Evolutionary conservation across 2,113 vertebrate species (phyloP), one percentile per base, ranked within the genome.

Genomic region (Lophotis ruficrista): DNA sequence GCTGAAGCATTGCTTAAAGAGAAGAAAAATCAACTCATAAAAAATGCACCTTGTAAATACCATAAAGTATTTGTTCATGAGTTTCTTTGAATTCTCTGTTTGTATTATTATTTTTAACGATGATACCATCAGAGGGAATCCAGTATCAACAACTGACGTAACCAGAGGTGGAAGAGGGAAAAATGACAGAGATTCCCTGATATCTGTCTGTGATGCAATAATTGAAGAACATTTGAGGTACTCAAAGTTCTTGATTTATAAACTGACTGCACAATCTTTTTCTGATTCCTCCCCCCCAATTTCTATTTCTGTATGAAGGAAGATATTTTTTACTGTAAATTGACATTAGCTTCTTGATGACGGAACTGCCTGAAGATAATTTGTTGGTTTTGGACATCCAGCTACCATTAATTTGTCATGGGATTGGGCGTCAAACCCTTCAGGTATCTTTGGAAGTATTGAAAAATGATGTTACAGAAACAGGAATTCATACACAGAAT

Each of bases 41-140:
- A 96, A 97, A 97, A 96, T 79, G 81, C 62, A 94, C 92, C 92
- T 94, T 94, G 89, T 96, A 96, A 96, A 94, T 91, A 96, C 89
- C 89, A 60, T 87, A 61, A 94, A 87, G 69, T 85, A 87, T 96
- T 95, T 89, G 89, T 91, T 94, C 53, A 14, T 75, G 80, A 90
- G 43, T 89, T 95, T 87, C 94, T 94, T 95, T 90, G 87, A 93
- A 92, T 91, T 91, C 73, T n/a, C 53, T 95, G 77, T 92, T 96
- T 96, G 61, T 66, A 62, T 94, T 90, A 92, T n/a, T 87, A 87
- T 89, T 96, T 89, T 89, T 92, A 90, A 87, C 18, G 18, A 76
- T 65, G 58, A 80, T 77, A 73, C 18, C 30, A 84, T 82, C 80
- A 48, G 47, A 65, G 37, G 45, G 72, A 76, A 37, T 24, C 22